phyloP scores from a whole-genome alignment of 1,140 invertebrate species.

The Arion vulgaris region DNA sequence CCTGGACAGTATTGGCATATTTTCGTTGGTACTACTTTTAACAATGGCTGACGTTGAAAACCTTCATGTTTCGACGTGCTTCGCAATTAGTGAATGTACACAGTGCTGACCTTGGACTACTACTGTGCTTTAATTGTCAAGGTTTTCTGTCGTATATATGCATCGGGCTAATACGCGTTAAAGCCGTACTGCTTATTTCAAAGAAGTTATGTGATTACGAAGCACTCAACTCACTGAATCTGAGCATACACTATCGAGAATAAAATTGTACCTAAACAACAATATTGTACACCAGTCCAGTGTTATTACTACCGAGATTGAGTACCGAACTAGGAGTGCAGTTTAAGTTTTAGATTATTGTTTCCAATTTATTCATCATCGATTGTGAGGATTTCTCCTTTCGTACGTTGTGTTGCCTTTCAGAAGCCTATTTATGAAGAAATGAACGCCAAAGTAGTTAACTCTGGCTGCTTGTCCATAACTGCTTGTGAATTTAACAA shows the following conservation, averaged over 20 bases:
- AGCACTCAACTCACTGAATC: too few relatives aligned
- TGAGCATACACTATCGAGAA: too few relatives aligned
- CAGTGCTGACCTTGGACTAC: constrained; percentile 31
- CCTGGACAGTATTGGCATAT: not conserved
- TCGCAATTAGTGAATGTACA: constrained; percentile 14
- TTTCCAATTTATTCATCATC: too few relatives aligned
- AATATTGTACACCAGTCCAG: too few relatives aligned
- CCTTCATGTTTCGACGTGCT: constrained; percentile 35
- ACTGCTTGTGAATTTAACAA: constrained; percentile 25
- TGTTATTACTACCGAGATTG: not conserved
- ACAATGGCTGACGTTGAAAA: constrained; percentile 29
- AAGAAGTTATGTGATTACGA: too few relatives aligned
- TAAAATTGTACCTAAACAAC: too few relatives aligned
- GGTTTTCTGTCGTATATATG: not conserved
- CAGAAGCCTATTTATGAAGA: constrained; percentile 21
- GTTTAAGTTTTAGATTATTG: too few relatives aligned
- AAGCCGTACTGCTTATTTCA: too few relatives aligned
- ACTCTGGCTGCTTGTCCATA: constrained; percentile 30
- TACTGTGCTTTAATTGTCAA: not conserved
- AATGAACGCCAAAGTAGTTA: constrained; percentile 34
- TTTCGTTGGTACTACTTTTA: constrained; percentile 30
- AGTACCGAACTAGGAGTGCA: too few relatives aligned
- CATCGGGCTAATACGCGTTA: not conserved
- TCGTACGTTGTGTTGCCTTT: not conserved
- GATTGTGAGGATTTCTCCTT: constrained; percentile 25